phyloP scores from a whole-genome alignment of 2,113 vertebrate genomes.

The Oryzias curvinotus region DNA sequence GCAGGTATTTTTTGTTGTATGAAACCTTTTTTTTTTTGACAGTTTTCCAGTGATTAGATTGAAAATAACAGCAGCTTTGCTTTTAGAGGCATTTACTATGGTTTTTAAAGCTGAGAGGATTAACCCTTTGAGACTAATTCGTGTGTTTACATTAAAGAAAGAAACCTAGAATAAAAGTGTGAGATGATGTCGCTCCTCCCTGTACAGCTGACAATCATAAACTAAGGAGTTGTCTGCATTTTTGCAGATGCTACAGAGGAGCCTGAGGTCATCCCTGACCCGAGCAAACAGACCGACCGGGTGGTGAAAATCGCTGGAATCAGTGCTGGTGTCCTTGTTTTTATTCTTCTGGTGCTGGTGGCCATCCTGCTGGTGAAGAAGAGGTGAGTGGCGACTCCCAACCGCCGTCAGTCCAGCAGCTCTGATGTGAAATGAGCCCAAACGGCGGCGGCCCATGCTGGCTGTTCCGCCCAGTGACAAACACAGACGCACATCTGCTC shows the following conservation, averaged over 20 bases:
- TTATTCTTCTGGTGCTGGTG: slow-evolving; percentile 93
- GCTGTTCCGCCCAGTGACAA: slow-evolving; percentile 16
- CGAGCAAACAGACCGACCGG: slow-evolving; percentile 93
- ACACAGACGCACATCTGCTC: slow-evolving; percentile 26
- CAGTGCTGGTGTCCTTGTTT: slow-evolving; percentile 92
- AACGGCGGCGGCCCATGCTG: not conserved
- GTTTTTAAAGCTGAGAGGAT: too few species aligned
- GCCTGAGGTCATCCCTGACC: slow-evolving; percentile 95
- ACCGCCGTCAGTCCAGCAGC: not conserved
- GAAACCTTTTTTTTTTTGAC: too few species aligned
- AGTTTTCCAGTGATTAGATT: too few species aligned
- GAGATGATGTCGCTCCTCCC: too few species aligned
- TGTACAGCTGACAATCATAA: too few species aligned
- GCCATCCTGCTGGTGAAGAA: slow-evolving; percentile 95
- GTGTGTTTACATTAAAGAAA: too few species aligned
- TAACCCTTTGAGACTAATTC: too few species aligned
- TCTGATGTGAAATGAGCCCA: slow-evolving; percentile 1
- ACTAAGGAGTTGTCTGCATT: slow-evolving; percentile 3
- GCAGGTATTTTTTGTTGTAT: too few species aligned
- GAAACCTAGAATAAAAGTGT: too few species aligned
- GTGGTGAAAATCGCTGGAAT: slow-evolving; percentile 99
- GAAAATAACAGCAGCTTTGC: too few species aligned
- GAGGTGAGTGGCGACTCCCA: slow-evolving; percentile 81
- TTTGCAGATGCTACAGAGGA: slow-evolving; percentile 93
- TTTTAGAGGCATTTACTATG: too few species aligned